Evolutionary conservation across 1,140 invertebrate species (phyloP).

Genomic region (Philotrypesis tridentata): DNA sequence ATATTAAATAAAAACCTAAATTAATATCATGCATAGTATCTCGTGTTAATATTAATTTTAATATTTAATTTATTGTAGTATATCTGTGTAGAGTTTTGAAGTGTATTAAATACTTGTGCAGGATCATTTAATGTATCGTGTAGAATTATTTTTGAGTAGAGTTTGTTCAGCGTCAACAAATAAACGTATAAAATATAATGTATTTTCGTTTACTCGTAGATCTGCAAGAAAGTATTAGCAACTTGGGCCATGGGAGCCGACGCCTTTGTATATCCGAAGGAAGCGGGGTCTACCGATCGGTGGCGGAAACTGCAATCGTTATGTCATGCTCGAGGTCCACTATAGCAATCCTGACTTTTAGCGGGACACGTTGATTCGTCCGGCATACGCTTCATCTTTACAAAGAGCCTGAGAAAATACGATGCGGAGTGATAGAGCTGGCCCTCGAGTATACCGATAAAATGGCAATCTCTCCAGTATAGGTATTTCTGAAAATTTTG

Average conservation of each 20-base stretch:
- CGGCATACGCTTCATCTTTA: conserved; percentile 88
- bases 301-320: conserved; percentile 88
- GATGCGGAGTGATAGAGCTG: conserved; percentile 97
- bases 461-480: conserved; percentile 95
- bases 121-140: no score
- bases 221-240: conserved; percentile 91
- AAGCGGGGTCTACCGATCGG: conserved; percentile 95
- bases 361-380: conserved; percentile 89
- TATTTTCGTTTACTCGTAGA: conserved; percentile 77
- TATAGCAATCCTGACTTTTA: conserved; percentile 93
- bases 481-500: conserved; percentile 65
- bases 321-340: conserved; percentile 96
- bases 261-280: conserved; percentile 86
- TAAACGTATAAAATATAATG: conserved; percentile 90
- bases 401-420: conserved; percentile 81
- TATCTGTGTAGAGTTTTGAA: no score
- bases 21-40: no score
- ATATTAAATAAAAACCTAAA: no score
- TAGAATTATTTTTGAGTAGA: no score
- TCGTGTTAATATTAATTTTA: no score
- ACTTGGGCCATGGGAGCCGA: conserved; percentile 98
- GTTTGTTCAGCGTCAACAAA: no score
- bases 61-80: no score
- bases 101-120: no score
- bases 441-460: conserved; percentile 98